Base-by-base conservation (phyloP, 2,888 invertebrate genomes). In the Himalopsyche japonica region DNA sequence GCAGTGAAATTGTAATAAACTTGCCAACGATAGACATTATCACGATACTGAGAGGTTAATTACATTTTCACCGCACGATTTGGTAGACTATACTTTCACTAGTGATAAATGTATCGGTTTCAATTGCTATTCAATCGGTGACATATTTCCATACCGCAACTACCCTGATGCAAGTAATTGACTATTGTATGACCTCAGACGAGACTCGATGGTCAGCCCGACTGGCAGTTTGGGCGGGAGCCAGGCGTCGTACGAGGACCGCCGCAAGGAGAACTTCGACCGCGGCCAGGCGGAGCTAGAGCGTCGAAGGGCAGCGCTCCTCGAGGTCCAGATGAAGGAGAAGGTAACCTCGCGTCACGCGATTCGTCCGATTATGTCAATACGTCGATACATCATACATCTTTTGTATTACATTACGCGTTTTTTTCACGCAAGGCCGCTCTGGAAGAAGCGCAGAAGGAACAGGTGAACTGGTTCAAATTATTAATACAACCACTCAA, bases 201-300 rank as follows among this genome's bases (percentile, higher is more conserved):
- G 92, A 0, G 92, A 92, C 15, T 92, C 92, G 0, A 88, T 91
- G 0, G 89, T 90, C 0, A 92, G 92, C 0, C 89, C 92, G 0
- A 87, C 91, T 0, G 89, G 89, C 30, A 91, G 91, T 76, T 88
- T 91, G 84, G 95, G 89, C 30, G 89, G 89, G 27, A 91, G 91
- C 79, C 89, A 91, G 84, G 95, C 94, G 85, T 95, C 98, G 0
- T 99, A 99, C 91, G 99, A 99, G 89, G 99, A 99, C 89, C 97
- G 98, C 89, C 93, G 99, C 3, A 95, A 98, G 89, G 98, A 99
- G 91, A 99, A 99, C 91, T 98, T 98, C 91, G 99, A 98, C 87
- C 96, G 98, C 87, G 99, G 99, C 0, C 99, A 99, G 90, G 99
- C 98, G 0, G 99, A 99, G 91, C 90, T 99, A 84, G 99, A 99